phyloP scores from a whole-genome alignment of 2,113 vertebrate genomes.

The Rhineura floridana region DNA sequence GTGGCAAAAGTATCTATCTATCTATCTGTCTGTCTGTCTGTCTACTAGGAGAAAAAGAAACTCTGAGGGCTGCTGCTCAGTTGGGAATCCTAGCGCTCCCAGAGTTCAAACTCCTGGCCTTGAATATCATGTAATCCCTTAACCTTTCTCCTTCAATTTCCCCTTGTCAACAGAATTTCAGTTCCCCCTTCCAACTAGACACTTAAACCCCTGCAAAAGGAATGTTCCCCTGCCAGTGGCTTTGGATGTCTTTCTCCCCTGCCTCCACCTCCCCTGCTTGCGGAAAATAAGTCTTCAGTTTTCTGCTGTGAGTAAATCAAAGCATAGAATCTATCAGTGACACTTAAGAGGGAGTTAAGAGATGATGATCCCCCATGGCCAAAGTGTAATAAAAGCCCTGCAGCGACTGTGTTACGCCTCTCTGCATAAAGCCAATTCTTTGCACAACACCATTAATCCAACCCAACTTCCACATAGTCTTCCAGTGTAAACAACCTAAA shows the following conservation, averaged over 20 bases:
- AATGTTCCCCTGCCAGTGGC: not conserved
- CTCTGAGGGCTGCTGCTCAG: not conserved
- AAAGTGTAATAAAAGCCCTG: slow-evolving; percentile 5
- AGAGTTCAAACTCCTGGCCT: not conserved
- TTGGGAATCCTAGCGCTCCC: not conserved
- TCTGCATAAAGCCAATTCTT: not conserved
- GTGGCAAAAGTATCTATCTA: not conserved
- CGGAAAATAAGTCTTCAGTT: not conserved
- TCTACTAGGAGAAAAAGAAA: not conserved
- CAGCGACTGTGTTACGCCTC: not conserved
- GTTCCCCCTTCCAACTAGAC: not conserved
- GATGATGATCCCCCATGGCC: not conserved
- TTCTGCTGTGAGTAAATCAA: not conserved
- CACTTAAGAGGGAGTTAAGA: not conserved
- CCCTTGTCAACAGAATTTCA: not conserved
- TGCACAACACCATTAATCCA: not conserved
- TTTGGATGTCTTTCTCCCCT: rapidly evolving
- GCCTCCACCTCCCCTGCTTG: not conserved
- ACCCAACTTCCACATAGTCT: rapidly evolving
- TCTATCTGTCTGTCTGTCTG: no score
- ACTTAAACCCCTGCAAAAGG: not conserved
- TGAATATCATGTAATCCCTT: not conserved
- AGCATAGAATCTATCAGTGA: not conserved
- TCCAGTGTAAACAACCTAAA: rapidly evolving
- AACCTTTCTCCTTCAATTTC: not conserved